Base-by-base conservation (phyloP, 2,113 vertebrate genomes). In the Cyanoderma ruficeps region DNA sequence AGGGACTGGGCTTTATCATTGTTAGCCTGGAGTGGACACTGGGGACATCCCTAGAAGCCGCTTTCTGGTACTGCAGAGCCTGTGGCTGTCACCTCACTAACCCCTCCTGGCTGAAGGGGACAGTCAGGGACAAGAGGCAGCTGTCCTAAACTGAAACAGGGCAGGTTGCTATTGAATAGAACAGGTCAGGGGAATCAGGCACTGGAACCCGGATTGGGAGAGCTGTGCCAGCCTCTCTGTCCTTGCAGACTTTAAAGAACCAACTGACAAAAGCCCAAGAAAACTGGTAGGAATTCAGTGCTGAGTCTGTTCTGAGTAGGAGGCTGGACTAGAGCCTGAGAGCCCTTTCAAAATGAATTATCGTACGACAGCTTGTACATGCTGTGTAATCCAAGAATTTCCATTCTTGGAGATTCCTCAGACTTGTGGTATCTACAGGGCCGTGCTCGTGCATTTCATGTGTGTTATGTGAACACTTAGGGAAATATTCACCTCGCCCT, bases 271-370 rank as follows among this genome's bases (percentile, higher is more conserved):
- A 69, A 83, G 31, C 55, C 46, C 30, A 41, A 56, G n/a, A 78
- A 72, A 77, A 37, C 46, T 31, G 33, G 6, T 68, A 17, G 13
- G 35, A 83, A 41, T 44, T 88, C 67, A 41, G 53, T 1, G 4
- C 22, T 69, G 79, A 44, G 41, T 70, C 33, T 69, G 18, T 28
- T 59, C 28, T 44, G 71, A 89, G 86, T 22, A 47, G 86, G 57
- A 93, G 49, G 37, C 79, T 90, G 89, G 71, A 31, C 44, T 56
- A 57, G 30, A 89, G 80, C 46, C 79, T 15, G 76, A 83, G 76
- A 44, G 60, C 56, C 21, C 24, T 89, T 93, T 59, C 64, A 76
- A 70, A 69, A 23, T 11, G 22, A 83, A 28, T 50, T 69, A 24
- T 15, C 7, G 2, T 60, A 44, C 0, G 3, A 30, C 68, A 81